Evolutionary conservation across 2,888 invertebrate species (phyloP).

Genomic region (Lissonota sp.): DNA sequence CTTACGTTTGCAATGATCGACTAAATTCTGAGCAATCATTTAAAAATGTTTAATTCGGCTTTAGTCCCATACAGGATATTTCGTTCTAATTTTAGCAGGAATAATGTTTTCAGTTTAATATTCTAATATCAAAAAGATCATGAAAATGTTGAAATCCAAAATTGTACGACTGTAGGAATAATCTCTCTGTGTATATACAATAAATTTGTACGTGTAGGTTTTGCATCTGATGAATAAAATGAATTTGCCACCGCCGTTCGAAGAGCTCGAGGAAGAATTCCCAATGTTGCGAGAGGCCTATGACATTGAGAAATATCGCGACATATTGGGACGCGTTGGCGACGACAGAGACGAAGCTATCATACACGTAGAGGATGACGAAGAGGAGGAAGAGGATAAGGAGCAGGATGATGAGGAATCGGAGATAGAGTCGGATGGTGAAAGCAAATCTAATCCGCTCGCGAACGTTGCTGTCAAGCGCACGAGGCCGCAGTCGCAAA

Average conservation of each 20-base stretch:
- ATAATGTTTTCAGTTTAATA: too few species aligned
- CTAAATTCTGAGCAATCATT: too few species aligned
- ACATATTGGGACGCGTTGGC: slow-evolving; percentile 74
- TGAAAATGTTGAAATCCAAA: too few species aligned
- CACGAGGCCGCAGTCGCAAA: slow-evolving; percentile 80
- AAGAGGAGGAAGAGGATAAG: slow-evolving; percentile 49
- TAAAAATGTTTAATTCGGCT: too few species aligned
- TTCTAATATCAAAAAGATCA: too few species aligned
- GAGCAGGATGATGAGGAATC: slow-evolving; percentile 84
- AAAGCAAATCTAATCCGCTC: slow-evolving; percentile 78
- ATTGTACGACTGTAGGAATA: too few species aligned
- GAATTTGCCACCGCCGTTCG: slow-evolving; percentile 94
- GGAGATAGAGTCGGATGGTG: slow-evolving; percentile 88
- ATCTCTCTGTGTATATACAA: too few species aligned
- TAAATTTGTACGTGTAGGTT: slow-evolving; percentile 84
- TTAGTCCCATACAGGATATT: too few species aligned
- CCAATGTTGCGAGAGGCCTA: slow-evolving; percentile 78
- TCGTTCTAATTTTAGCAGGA: too few species aligned
- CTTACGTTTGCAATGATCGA: too few species aligned
- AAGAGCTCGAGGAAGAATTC: slow-evolving; percentile 83
- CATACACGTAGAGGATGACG: slow-evolving; percentile 65
- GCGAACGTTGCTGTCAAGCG: slow-evolving; percentile 85
- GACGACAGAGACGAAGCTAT: slow-evolving; percentile 72
- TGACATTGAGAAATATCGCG: slow-evolving; percentile 77
- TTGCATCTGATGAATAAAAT: slow-evolving; percentile 98